Evolutionary conservation across 2,113 vertebrate species (phyloP).

Genomic region (Corythornis madagascariensis): DNA sequence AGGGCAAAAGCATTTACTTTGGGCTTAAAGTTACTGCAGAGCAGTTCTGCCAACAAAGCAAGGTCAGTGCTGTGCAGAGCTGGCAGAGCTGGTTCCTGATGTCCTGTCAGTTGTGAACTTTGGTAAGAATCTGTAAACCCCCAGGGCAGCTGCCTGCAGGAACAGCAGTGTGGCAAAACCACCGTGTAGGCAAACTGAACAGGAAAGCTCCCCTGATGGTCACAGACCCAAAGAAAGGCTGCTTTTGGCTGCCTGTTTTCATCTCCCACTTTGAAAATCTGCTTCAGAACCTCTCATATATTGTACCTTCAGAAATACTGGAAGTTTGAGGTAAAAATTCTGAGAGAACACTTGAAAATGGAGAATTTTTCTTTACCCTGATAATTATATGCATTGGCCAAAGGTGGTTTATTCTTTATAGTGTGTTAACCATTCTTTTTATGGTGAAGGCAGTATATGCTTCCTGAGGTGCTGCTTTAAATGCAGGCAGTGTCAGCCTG

Average conservation of each 20-base stretch:
- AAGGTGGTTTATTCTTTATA: neutral
- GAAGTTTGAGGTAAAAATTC: neutral
- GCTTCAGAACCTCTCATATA: neutral
- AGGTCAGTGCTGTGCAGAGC: neutral
- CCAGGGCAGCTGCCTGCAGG: neutral
- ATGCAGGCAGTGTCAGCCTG: neutral
- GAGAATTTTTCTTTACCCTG: neutral
- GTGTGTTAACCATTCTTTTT: neutral
- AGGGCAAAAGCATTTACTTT: neutral
- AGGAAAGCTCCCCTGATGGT: neutral
- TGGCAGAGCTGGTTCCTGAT: neutral
- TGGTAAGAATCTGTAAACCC: neutral
- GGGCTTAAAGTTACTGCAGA: neutral
- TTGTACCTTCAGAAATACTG: neutral
- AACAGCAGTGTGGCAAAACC: neutral
- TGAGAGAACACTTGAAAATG: neutral
- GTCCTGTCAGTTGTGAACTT: neutral
- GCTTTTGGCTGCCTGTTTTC: neutral
- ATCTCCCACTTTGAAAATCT: neutral
- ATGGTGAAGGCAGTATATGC: neutral
- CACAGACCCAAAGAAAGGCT: neutral
- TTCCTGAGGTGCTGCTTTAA: neutral
- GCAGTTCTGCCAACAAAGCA: neutral
- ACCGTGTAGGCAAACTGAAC: neutral
- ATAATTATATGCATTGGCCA: neutral